phyloP scores from a whole-genome alignment of 2,888 invertebrate species.

The Pachliopta kotzebuea region DNA sequence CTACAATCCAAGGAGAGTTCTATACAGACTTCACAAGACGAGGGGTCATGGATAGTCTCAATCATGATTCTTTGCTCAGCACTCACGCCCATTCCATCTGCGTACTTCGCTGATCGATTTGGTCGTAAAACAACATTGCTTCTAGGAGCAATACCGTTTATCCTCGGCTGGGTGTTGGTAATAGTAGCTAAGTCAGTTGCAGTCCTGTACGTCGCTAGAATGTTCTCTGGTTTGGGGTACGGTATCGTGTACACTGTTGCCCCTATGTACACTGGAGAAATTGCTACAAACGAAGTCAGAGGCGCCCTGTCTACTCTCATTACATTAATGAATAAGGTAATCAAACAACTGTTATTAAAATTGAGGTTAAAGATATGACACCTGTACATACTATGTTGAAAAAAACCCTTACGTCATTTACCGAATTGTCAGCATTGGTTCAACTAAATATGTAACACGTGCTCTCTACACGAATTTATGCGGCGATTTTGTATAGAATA shows the following conservation, averaged over 20 bases:
- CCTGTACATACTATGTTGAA: slow-evolving; percentile 32
- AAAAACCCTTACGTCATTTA: slow-evolving; percentile 17
- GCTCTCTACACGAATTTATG: background rate
- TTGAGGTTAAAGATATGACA: slow-evolving; percentile 38
- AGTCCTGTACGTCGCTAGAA: slow-evolving; percentile 79
- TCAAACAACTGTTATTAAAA: slow-evolving; percentile 34
- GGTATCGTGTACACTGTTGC: slow-evolving; percentile 82
- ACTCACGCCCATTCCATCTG: slow-evolving; percentile 81
- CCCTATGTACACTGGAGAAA: slow-evolving; percentile 83
- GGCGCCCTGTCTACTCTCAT: slow-evolving; percentile 83
- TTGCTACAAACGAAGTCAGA: slow-evolving; percentile 81
- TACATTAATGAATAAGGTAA: slow-evolving; percentile 79
- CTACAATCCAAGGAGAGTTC: slow-evolving; percentile 66
- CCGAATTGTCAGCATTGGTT: slow-evolving; percentile 17
- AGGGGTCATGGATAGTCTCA: slow-evolving; percentile 83
- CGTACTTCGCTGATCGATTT: slow-evolving; percentile 82
- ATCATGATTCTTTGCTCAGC: slow-evolving; percentile 84
- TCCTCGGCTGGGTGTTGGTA: slow-evolving; percentile 83
- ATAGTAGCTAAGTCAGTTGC: slow-evolving; percentile 79
- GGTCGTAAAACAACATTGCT: slow-evolving; percentile 86
- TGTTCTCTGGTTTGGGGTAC: slow-evolving; percentile 83
- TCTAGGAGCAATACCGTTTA: slow-evolving; percentile 80
- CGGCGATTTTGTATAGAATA: background rate
- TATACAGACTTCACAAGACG: slow-evolving; percentile 71
- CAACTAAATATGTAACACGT: background rate